A percentile compares a stretch with the other conserved stretches of the same genome.
phyloP scores from a whole-genome alignment of 2,113 vertebrate species.

The Melanotaenia duboulayi region DNA sequence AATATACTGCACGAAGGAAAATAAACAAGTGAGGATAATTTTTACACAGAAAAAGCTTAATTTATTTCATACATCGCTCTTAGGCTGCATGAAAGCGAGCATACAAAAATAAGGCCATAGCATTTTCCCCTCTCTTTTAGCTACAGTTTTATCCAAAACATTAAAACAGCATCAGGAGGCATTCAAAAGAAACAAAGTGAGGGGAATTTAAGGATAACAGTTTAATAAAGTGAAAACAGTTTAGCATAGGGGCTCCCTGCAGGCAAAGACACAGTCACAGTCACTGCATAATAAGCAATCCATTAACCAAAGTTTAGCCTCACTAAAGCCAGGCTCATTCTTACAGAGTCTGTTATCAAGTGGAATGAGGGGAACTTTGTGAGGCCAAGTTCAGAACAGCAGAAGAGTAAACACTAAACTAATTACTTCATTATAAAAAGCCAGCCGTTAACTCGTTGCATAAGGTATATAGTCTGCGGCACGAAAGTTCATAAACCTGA shows the following conservation, averaged over 20 bases:
- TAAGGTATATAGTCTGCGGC: slow-evolving; percentile 52
- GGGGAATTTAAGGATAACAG: slow-evolving; percentile 29
- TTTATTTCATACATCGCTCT: slow-evolving; percentile 80
- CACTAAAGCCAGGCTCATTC: slow-evolving; percentile 5
- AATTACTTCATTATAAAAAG: slow-evolving; percentile 48
- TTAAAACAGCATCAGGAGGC: slow-evolving; percentile 37
- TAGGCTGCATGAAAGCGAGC: slow-evolving; percentile 51
- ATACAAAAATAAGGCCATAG: slow-evolving; percentile 48
- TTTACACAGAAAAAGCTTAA: slow-evolving; percentile 77
- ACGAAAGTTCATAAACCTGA: slow-evolving; percentile 67
- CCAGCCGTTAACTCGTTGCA: slow-evolving; percentile 50
- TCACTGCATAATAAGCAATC: slow-evolving; percentile 25
- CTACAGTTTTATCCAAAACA: slow-evolving; percentile 16
- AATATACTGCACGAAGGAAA: neutral
- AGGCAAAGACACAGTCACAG: slow-evolving; percentile 46
- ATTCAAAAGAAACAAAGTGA: slow-evolving; percentile 33
- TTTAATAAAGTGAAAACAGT: slow-evolving; percentile 53
- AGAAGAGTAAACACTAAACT: slow-evolving; percentile 32
- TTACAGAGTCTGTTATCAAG: neutral
- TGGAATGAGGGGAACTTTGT: slow-evolving; percentile 4
- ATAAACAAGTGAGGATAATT: neutral
- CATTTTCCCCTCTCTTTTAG: slow-evolving; percentile 35
- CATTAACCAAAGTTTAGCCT: slow-evolving; percentile 8
- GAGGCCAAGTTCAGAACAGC: slow-evolving; percentile 22
- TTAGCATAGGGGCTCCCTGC: slow-evolving; percentile 57